Conservation (phyloP, 2,113 vertebrate genomes). For the Cavia aperea region DNA sequence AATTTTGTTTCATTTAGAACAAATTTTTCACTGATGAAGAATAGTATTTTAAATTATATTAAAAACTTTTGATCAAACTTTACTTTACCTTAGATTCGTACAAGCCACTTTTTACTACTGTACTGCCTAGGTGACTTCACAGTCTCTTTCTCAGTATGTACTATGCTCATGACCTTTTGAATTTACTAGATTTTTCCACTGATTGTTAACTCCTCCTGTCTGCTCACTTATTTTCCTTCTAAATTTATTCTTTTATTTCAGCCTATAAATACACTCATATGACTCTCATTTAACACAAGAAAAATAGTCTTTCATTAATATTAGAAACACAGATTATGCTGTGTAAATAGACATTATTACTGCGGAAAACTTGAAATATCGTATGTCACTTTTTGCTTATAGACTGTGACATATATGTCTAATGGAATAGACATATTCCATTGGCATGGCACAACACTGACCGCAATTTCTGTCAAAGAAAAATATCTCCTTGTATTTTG, state of each 20-base stretch:
- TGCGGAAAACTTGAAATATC: not conserved
- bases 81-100: not conserved
- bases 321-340: not conserved
- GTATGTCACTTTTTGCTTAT: not conserved
- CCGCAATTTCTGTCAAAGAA: not conserved
- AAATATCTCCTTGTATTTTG: not conserved
- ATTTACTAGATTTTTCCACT: not conserved
- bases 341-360: not conserved
- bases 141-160: not conserved
- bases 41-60: not conserved
- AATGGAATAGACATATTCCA: not conserved
- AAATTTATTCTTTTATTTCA: not conserved
- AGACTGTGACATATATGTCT: not conserved
- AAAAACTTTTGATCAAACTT: constrained; percentile 2
- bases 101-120: not conserved
- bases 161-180: not conserved
- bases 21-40: constrained; percentile 19
- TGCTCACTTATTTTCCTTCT: not conserved
- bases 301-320: not conserved
- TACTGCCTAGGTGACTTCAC: not conserved
- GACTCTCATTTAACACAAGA: not conserved
- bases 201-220: not conserved
- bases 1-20: not conserved
- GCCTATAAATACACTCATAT: not conserved
- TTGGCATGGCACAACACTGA: not conserved